phyloP scores from a whole-genome alignment of 2,797 vertebrate genomes.

The Apogon hyalosoma region DNA sequence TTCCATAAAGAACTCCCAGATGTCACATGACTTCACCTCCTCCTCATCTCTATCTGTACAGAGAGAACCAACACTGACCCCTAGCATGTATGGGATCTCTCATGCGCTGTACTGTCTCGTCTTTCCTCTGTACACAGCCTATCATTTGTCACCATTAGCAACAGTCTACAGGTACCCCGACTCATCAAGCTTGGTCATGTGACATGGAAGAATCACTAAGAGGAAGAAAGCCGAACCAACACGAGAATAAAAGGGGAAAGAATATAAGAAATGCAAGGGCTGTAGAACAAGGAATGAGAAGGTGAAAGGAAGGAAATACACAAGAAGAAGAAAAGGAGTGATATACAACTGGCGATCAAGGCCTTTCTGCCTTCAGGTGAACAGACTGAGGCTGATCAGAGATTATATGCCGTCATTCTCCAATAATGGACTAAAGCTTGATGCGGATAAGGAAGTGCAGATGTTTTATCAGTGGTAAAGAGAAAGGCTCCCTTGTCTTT shows the following conservation, averaged over 20 bases:
- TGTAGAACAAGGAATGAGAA: not conserved
- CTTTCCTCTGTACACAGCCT: slow-evolving; percentile 51
- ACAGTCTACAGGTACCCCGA: slow-evolving; percentile 73
- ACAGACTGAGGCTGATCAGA: slow-evolving; percentile 35
- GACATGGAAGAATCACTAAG: slow-evolving; percentile 45
- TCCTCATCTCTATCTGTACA: slow-evolving; percentile 16
- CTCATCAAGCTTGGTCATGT: slow-evolving; percentile 65
- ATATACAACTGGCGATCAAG: slow-evolving; percentile 12
- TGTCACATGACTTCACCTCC: not conserved
- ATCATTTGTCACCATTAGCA: slow-evolving; percentile 85
- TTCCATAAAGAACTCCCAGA: too few relatives aligned
- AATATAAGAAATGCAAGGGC: slow-evolving; percentile 10
- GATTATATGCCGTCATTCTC: slow-evolving; percentile 48
- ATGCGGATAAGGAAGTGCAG: slow-evolving; percentile 49
- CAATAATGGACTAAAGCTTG: slow-evolving; percentile 36
- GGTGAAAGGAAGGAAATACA: not conserved
- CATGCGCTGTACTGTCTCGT: slow-evolving; percentile 34
- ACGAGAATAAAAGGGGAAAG: slow-evolving; percentile 2
- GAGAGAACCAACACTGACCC: slow-evolving; percentile 38
- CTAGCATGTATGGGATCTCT: slow-evolving; percentile 27
- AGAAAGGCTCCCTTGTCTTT: slow-evolving; percentile 30
- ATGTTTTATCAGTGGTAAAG: slow-evolving; percentile 44
- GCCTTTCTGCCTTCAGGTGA: slow-evolving; percentile 30
- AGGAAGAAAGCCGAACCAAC: slow-evolving; percentile 18
- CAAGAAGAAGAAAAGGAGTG: slow-evolving; percentile 8